phyloP scores from a whole-genome alignment of 2,888 invertebrate genomes.

The Aplocera efformata region DNA sequence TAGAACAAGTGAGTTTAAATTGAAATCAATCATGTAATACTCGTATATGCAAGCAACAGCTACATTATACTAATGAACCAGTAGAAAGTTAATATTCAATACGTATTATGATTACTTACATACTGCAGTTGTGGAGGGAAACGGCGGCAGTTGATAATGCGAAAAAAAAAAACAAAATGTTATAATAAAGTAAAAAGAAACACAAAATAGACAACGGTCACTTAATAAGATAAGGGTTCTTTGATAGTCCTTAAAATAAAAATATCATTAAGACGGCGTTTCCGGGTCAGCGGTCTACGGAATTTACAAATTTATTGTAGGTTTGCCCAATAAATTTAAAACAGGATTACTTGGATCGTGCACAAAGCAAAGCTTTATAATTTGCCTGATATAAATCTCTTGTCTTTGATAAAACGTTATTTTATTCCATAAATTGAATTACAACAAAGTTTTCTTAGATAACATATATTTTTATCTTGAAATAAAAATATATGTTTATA shows the following conservation, averaged over 20 bases:
- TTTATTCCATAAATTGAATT: slow-evolving; percentile 44
- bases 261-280: slow-evolving; percentile 62
- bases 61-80: too few relatives aligned
- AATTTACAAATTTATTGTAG: slow-evolving; percentile 75
- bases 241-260: slow-evolving; percentile 53
- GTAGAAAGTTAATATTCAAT: slow-evolving; percentile 34
- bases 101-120: slow-evolving; percentile 56
- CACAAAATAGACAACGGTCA: slow-evolving; percentile 30
- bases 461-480: slow-evolving; percentile 17
- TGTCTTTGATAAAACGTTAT: slow-evolving; percentile 52
- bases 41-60: background rate
- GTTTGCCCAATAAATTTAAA: slow-evolving; percentile 76
- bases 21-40: slow-evolving; percentile 4
- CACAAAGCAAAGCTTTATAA: slow-evolving; percentile 74
- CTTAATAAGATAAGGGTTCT: slow-evolving; percentile 43
- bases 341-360: slow-evolving; percentile 71
- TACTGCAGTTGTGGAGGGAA: slow-evolving; percentile 49
- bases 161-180: slow-evolving; percentile 39
- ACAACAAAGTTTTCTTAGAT: slow-evolving; percentile 17
- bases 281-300: slow-evolving; percentile 69
- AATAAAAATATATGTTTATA: background rate
- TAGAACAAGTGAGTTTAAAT: slow-evolving; percentile 17
- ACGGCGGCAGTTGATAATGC: slow-evolving; percentile 38
- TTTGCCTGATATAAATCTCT: slow-evolving; percentile 72
- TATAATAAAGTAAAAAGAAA: slow-evolving; percentile 22